Base-by-base conservation (phyloP, 2,797 vertebrate species). In the Enteromius trimaculatus region DNA sequence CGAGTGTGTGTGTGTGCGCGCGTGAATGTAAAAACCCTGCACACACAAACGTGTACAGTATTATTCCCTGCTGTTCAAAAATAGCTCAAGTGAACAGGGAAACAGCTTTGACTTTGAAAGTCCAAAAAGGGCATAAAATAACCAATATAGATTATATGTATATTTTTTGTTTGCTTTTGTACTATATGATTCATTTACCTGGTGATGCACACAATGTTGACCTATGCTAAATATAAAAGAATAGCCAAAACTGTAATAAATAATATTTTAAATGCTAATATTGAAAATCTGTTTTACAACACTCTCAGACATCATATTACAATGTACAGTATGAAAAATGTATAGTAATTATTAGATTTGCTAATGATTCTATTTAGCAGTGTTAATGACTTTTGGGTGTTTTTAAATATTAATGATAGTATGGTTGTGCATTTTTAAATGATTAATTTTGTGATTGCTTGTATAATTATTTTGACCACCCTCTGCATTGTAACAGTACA, bases 31-130 rank as follows among this genome's bases (percentile, higher is more conserved):
- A 66, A 81, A 75, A 4, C 31, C 17, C 58, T 62, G 79, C 39
- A 65, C 89, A 87, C 88, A 87, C 64, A 6, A 29, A 81, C 83
- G 74, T 88, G 80, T 80, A 82, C 55, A 42, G 37, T 60, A 60
- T 47, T 64, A 47, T 60, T 64, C 13, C 26, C 39, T 78, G 26
- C 39, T 78, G 77, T 62, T 19, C 23, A 76, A 76, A 60, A 42
- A 58, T 11, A 42, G n/a, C 34, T 62, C n/a, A 29, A 29, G 55
- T 16, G 14, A 26, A 60, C 34, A 42, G 53, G 1, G 34, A 58
- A 42, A 42, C 74, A 60, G 34, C n/a, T 77, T 8, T 42, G 74
- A 6, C 34, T 60, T 60, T 58, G n/a, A n/a, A n/a, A n/a, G n/a
- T n/a, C n/a, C n/a, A n/a, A 68, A 70, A 53, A 74, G 10, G 31